Percentiles rank a stretch among this genome's conserved stretches.
Conservation (phyloP, 2,888 invertebrate species). For the Rhogogaster chlorosoma region DNA sequence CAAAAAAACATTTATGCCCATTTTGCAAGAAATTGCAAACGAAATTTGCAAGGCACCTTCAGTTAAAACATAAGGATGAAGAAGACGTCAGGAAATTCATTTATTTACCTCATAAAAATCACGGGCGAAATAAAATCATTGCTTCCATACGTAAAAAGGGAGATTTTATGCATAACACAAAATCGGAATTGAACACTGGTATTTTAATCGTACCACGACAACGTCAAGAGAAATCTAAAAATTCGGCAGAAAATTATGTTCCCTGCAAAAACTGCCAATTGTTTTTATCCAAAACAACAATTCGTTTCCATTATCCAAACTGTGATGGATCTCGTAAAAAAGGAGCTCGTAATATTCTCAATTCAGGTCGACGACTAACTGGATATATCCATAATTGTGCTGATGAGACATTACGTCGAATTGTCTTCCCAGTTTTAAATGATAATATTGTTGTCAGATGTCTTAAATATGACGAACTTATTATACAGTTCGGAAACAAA, state of each 20-base stretch:
- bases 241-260: slow-evolving; percentile 40
- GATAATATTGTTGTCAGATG: slow-evolving; percentile 37
- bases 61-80: slow-evolving; percentile 50
- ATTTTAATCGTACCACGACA: slow-evolving; percentile 30
- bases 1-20: slow-evolving; percentile 10
- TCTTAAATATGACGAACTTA: not conserved
- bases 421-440: slow-evolving; percentile 15
- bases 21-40: slow-evolving; percentile 21
- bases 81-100: slow-evolving; percentile 51
- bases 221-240: slow-evolving; percentile 13
- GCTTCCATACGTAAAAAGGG: slow-evolving; percentile 34
- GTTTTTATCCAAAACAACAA: slow-evolving; percentile 46
- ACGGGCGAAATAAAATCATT: slow-evolving; percentile 50
- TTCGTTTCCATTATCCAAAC: not conserved
- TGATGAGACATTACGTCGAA: not conserved
- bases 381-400: not conserved
- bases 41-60: slow-evolving; percentile 54
- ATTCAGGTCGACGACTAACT: not conserved
- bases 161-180: slow-evolving; percentile 20
- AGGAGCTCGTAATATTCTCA: slow-evolving; percentile 6
- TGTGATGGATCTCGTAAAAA: slow-evolving; percentile 3
- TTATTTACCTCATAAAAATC: slow-evolving; percentile 25
- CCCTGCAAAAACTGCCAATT: slow-evolving; percentile 43
- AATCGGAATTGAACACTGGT: slow-evolving; percentile 42
- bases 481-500: slow-evolving; percentile 15